Base-by-base conservation (phyloP, 2,888 invertebrate species). In the Listrodromus nycthemerus region DNA sequence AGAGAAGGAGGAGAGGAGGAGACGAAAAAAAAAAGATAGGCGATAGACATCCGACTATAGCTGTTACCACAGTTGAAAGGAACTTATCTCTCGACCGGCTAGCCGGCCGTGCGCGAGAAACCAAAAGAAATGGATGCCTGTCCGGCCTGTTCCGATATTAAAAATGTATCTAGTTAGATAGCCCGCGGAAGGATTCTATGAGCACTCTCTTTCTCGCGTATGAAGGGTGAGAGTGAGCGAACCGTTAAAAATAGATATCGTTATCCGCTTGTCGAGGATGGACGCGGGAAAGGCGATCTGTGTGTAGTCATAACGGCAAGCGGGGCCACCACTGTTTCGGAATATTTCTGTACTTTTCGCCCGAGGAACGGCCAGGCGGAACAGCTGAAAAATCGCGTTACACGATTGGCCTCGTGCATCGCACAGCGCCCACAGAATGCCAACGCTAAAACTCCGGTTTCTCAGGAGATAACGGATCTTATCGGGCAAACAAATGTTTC, bases 221-320 rank as follows among this genome's bases (percentile, higher is more conserved):
- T 88, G 88, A 41, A 88, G 88, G 89, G 55, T 10, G 55, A 24
- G 86, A 88, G 88, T 30, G 27, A 27, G 89, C 87, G 89, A 55
- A 41, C 89, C 89, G 91, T 91, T 91, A 91, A 92, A 92, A 91
- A 92, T 90, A 91, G 91, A 91, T 91, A 91, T 91, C 91, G 90
- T 89, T 61, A 84, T 84, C 78, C 45, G 61, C 27, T 48, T 24
- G 24, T 13, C 74, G 50, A 69, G 74, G 66, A 48, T 70, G 70
- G 74, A 78, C 78, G 63, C 77, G 45, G 27, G 27, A 2, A 30
- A 27, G n/a, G 55, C 58, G 27, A 58, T 71, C 71, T n/a, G 71
- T 50, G 19, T 63, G 66, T 33, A 80, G 67, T 27, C 58, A 16
- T 21, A 33, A 33, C 50, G 8, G 50, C 69, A n/a, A n/a, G 27